Percentiles rank a stretch among this genome's conserved stretches.
phyloP scores from a whole-genome alignment of 2,888 invertebrate species.

The Oscheius myriophilus region DNA sequence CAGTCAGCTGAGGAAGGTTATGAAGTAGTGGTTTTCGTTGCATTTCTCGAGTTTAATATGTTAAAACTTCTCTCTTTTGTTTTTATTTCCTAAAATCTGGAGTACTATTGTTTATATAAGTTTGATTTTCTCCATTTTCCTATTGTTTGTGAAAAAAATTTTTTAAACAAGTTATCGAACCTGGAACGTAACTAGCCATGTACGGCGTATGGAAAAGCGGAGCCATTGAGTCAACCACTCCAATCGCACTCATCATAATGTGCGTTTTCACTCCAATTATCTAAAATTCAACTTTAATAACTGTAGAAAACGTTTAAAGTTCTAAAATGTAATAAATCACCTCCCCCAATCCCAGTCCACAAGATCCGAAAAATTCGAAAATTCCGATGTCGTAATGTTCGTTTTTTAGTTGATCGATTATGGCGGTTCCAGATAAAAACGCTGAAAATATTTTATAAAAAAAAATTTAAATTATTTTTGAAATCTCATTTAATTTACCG shows the following conservation, averaged over 20 bases:
- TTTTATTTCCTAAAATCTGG: too few species aligned
- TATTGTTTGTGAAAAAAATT: too few species aligned
- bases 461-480: too few species aligned
- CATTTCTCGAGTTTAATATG: too few species aligned
- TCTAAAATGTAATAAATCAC: too few species aligned
- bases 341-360: slow-evolving; percentile 19
- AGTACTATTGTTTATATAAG: too few species aligned
- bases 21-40: too few species aligned
- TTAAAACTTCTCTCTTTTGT: too few species aligned
- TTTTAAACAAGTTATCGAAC: too few species aligned
- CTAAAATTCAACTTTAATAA: background rate
- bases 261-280: slow-evolving; percentile 11
- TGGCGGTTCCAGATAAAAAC: background rate
- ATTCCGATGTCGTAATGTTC: slow-evolving; percentile 18
- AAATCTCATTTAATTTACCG: background rate
- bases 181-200: slow-evolving; percentile 20
- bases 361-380: slow-evolving; percentile 17
- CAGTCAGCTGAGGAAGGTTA: too few species aligned
- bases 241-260: slow-evolving; percentile 21
- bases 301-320: too few species aligned
- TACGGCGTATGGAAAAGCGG: slow-evolving; percentile 21
- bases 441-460: background rate
- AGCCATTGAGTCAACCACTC: slow-evolving; percentile 3
- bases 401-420: slow-evolving; percentile 5
- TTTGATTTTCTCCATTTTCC: too few species aligned